Conservation (phyloP, 1,140 invertebrate species). For the Pemphigus obesinymphae region DNA sequence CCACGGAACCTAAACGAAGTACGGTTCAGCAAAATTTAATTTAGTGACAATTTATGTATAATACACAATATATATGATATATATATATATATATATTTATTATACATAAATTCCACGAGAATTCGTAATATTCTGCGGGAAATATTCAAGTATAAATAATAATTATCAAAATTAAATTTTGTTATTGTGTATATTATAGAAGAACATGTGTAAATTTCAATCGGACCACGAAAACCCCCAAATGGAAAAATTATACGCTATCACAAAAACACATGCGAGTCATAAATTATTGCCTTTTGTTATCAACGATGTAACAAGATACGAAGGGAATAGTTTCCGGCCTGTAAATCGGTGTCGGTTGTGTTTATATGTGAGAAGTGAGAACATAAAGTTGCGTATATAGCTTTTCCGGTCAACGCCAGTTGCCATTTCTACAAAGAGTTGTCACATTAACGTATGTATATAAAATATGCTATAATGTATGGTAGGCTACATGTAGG, state of each 20-base stretch:
- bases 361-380: background rate
- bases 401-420: background rate
- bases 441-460: background rate
- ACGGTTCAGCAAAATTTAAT: no score
- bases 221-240: background rate
- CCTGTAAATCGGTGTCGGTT: background rate
- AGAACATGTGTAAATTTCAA: background rate
- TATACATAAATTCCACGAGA: no score
- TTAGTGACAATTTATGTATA: no score
- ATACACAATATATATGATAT: no score
- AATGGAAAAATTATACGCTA: conserved; percentile 1
- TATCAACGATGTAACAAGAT: no score
- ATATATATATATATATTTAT: no score
- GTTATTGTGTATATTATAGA: no score
- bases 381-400: background rate
- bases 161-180: no score
- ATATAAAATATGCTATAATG: background rate
- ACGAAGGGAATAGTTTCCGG: background rate
- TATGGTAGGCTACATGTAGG: background rate
- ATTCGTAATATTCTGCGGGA: no score
- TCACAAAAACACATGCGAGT: conserved; percentile 8
- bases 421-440: background rate
- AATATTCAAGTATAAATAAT: no score
- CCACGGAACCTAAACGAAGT: no score
- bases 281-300: conserved; percentile 12